Base-by-base conservation (phyloP, 2,797 vertebrate species). In the Rachycentron canadum region DNA sequence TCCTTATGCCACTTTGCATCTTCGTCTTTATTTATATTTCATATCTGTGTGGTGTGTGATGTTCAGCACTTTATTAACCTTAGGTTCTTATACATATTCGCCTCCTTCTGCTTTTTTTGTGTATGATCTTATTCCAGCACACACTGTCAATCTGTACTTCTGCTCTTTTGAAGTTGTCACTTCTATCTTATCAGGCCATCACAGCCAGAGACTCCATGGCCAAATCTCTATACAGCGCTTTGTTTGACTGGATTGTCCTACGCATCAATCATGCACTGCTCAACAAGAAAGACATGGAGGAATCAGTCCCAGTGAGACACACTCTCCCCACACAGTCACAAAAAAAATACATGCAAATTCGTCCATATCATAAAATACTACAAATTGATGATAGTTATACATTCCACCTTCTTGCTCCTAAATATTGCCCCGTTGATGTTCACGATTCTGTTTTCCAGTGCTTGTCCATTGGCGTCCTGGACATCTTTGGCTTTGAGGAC, bases 181-280 rank as follows among this genome's bases (percentile, higher is more conserved):
- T 2, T 70, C 25, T 65, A 49, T 64, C 26, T 47, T 2, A 8
- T 62, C 91, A 99, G 98, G 98, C 98, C 1, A 94, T 98, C 86
- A 99, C 98, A 0, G 97, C 98, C 67, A 96, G 98, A 19, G 98
- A 99, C 93, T 99, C 98, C 43, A 99, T 99, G 98, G 98, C 98
- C 36, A 99, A 99, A 91, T 99, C 98, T 55, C 89, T 99, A 70
- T 99, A 99, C 92, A 98, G 98, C 16, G 98, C 98, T 25, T 93
- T 99, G 64, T 99, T 99, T 36, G 98, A 99, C 70, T 99, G 98
- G 98, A 99, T 99, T 0, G 98, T 99, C 66, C 95, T 99, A 36
- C 93, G 98, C 45, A 99, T 99, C 90, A 99, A 99, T 93, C 98
- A 99, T 0, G 98, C 98, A 0, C 95, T 99, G 53, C 97, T 99